Evolutionary conservation across 2,888 invertebrate species (phyloP).

Genomic region (Imbricaverruca yamaguchii): DNA sequence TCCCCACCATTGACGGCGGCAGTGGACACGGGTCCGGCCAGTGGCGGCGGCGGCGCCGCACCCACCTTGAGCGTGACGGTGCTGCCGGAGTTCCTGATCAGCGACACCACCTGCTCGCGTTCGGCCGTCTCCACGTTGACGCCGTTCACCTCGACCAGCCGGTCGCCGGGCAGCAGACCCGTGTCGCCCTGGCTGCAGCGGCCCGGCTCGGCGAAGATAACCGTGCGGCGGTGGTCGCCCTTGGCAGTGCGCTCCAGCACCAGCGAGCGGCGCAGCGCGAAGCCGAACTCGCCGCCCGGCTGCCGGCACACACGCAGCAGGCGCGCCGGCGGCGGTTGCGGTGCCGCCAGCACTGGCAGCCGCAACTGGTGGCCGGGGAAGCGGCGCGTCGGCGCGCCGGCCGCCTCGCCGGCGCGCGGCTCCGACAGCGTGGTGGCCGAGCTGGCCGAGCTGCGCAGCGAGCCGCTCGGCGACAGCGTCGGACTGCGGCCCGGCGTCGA

Average conservation of each 20-base stretch:
- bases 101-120: constrained; percentile 85
- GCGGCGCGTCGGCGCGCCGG: constrained; percentile 37
- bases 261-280: constrained; percentile 80
- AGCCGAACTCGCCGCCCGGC: constrained; percentile 79
- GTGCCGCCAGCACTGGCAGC: constrained; percentile 76
- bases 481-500: constrained; percentile 59
- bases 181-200: constrained; percentile 62
- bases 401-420: constrained; percentile 58
- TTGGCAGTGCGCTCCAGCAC: constrained; percentile 56
- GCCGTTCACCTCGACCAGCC: constrained; percentile 83
- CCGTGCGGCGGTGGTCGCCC: constrained; percentile 43
- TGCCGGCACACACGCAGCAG: constrained; percentile 46
- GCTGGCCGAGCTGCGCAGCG: neutral
- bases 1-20: too few relatives aligned
- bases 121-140: constrained; percentile 73
- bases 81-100: constrained; percentile 78
- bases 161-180: constrained; percentile 88
- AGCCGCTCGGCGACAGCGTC: constrained; percentile 50
- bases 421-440: constrained; percentile 45
- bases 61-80: constrained; percentile 72
- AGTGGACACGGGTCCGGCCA: too few relatives aligned
- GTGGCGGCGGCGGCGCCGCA: too few relatives aligned
- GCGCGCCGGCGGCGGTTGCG: constrained; percentile 74
- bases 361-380: constrained; percentile 52
- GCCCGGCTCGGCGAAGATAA: constrained; percentile 86